These are phyloP conservation scores for Volucella inanis DNA, from an alignment of 2,888 invertebrate genomes.

Conservation along the genomic window DNA sequence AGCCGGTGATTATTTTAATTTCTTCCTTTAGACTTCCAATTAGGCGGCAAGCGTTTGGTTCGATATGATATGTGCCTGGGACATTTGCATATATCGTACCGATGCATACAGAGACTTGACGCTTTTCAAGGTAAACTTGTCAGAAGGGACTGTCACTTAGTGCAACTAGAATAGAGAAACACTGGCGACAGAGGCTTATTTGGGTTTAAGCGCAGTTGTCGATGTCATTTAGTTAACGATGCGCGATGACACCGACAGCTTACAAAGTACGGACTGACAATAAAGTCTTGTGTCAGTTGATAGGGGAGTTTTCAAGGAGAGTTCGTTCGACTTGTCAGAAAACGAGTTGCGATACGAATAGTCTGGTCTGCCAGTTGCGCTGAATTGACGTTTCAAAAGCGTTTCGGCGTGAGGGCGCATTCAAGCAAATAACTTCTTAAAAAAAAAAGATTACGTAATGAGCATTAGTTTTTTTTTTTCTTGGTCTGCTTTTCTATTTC, in stretches of 20 bases:
- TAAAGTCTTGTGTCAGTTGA: slow-evolving; percentile 12
- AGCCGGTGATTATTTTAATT: slow-evolving; percentile 42
- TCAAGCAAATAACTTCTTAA: slow-evolving; percentile 21
- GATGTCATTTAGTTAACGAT: slow-evolving; percentile 54
- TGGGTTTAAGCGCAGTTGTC: slow-evolving; percentile 38
- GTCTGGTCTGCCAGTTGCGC: slow-evolving; percentile 40
- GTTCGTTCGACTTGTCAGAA: slow-evolving; percentile 34
- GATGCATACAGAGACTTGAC: slow-evolving; percentile 33
- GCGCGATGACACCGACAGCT: slow-evolving; percentile 29
- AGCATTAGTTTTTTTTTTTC: neutral
- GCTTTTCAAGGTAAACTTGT: slow-evolving; percentile 63
- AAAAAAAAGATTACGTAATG: slow-evolving; percentile 37
- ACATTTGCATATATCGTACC: slow-evolving; percentile 53
- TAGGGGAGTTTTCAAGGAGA: slow-evolving; percentile 35
- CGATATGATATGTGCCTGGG: slow-evolving; percentile 15
- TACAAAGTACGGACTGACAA: neutral
- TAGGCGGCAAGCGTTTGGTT: slow-evolving; percentile 57
- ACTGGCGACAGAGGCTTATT: slow-evolving; percentile 55
- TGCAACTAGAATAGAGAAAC: slow-evolving; percentile 39
- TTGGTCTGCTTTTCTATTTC: slow-evolving; percentile 1
- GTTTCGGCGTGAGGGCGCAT: neutral
- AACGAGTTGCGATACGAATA: slow-evolving; percentile 27
- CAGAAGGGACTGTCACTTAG: slow-evolving; percentile 62
- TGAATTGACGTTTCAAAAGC: slow-evolving; percentile 61
- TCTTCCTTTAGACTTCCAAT: slow-evolving; percentile 54